Evolutionary conservation across 1,140 invertebrate genomes (phyloP), one percentile per base, ranked within the genome.

Genomic region (Scaptomyza graminum): DNA sequence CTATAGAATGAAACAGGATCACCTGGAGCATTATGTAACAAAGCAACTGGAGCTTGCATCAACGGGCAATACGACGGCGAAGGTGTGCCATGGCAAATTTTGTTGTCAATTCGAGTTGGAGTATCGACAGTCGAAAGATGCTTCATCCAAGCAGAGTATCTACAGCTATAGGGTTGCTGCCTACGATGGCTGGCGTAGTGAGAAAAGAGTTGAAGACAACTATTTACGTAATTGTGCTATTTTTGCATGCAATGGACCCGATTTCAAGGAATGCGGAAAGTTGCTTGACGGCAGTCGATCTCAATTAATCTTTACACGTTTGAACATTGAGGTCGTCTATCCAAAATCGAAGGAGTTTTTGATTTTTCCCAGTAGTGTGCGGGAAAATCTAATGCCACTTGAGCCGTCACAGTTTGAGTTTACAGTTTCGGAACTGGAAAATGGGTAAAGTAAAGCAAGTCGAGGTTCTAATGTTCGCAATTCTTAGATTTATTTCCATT

Each of bases 21-120:
- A 79, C 12, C 1, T 91, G 13, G 51, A 88, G 46, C 31, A 54
- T 2, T 90, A 91, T 37, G 47, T 68, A n/a, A 85, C 50, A 0
- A 39, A 64, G 5, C 2, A 64, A n/a, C 3, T 91, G 3, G 34
- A 54, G 28, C 2, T 67, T 11, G 15, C 16, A 15, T 15, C 8
- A 0, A 5, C 9, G 2, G 57, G 57, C 1, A 73, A 28, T 3
- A 7, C 51, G 8, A 49, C 41, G 1, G 5, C 31, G 4, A 25
- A 41, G 1, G 54, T 83, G 2, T 91, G 76, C 49, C 41, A 85
- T 9, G 69, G 31, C 0, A 13, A 47, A 5, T 61, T 90, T 13
- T 91, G 90, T 31, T 91, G 90, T 6, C 16, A 68, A 22, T 90
- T 90, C 34, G 68, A 89, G 9, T 5, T 90, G 0, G 41, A 69